Base-by-base conservation (phyloP, 2,113 vertebrate genomes). In the Phrynosoma blainvillii region DNA sequence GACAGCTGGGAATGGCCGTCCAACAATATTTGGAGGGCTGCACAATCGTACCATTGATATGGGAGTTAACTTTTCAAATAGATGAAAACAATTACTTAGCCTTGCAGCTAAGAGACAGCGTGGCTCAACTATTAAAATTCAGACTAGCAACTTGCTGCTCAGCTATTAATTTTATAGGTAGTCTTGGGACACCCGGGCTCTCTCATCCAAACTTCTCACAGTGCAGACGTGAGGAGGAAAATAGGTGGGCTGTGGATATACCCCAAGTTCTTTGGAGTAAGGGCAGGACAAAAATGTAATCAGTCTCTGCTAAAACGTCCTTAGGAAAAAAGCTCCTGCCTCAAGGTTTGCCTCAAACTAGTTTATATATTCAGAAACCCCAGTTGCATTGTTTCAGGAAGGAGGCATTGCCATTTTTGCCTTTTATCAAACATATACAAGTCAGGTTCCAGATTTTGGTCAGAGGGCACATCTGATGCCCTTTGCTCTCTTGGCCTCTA, bases 321-420 rank as follows among this genome's bases (percentile, higher is more conserved):
- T 65, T 27, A 4, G 84, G 32, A 86, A 93, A 54, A 87, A 1
- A 12, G 88, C 76, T 91, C 83, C n/a, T 87, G 59, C 68, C 30
- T 52, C 27, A 84, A 82, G 84, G n/a, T 79, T 78, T 91, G 30
- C 21, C 81, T 91, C 12, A 88, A 71, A 90, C 32, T 83, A 74
- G 81, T 87, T 93, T 92, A 74, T 92, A 92, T 91, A 92, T 92
- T 88, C 70, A 89, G 86, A 30, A 52, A n/a, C 54, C 75, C 47
- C 89, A 89, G 79, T 82, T 86, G 1, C 76, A 42, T 84, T 86
- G 80, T 84, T 86, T 91, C 52, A 66, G 92, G 79, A 66, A 89
- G 65, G 1, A 59, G 86, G 1, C 75, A 21, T 68, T 71, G 11
- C 16, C 2, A 42, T 23, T 52, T 84, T 0, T 5, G n/a, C 32